Evolutionary conservation across 2,797 vertebrate genomes (phyloP), one percentile per base, ranked within the genome.

Genomic region (Gymnothorax javanicus): DNA sequence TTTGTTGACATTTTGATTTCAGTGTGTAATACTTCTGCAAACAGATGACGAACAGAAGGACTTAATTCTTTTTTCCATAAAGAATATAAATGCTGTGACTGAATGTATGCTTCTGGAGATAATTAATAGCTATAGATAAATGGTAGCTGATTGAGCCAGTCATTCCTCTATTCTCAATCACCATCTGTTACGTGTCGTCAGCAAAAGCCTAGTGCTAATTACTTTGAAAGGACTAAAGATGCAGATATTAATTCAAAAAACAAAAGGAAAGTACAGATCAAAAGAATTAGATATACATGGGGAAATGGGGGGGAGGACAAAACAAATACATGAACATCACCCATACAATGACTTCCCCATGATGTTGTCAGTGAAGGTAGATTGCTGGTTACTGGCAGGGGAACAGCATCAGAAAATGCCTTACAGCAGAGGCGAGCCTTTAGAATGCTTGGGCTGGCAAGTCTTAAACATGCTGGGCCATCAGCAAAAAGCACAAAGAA

Each of bases 121-220:
- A 96, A 96, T 96, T 96, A 96, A 96, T 96, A 94, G 95, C 95
- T 94, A 92, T 93, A 95, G 95, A 96, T 95, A 96, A 96, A 96
- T 94, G 94, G 93, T 89, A 93, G 93, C 94, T 96, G 96, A 96
- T 96, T 95, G 95, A 96, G 95, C 94, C 95, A 96, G 94, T 95
- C 94, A 94, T 95, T 94, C 94, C 93, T 95, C 94, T 94, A 93
- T 95, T 95, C 95, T 96, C 95, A 95, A 95, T 95, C 95, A 95
- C 95, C 96, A 96, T 96, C 96, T 96, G 96, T 91, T 94, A 93
- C 88, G 92, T 93, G 92, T 95, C 93, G 93, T 93, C 89, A 90
- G 92, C 92, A 91, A 95, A 95, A 95, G 25, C 94, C 94, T 94
- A 94, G 93, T 91, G 92, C 94, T 96, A 96, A 96, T 96, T 96